Percentiles rank a stretch among this genome's conserved stretches.
Evolutionary conservation across 2,888 invertebrate genomes (phyloP).

Genomic region (Harpagoxenus sublaevis): DNA sequence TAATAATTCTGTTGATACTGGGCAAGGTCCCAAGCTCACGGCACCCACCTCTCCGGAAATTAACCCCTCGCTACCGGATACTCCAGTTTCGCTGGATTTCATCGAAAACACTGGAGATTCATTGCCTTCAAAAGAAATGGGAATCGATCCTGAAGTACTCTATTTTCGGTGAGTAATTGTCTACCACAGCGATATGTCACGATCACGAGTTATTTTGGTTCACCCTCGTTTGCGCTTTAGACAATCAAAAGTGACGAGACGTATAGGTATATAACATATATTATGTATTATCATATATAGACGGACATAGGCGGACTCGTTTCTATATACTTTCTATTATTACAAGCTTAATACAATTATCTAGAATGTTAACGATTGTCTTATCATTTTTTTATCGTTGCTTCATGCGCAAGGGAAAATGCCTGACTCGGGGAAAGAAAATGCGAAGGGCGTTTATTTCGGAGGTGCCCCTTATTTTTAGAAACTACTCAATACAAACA

Average conservation of each 20-base stretch:
- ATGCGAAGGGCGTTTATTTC: not conserved
- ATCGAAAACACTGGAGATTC: conserved; percentile 65
- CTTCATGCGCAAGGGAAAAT: not conserved
- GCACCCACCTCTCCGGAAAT: conserved; percentile 77
- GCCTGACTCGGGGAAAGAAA: not conserved
- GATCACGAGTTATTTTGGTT: conserved; percentile 11
- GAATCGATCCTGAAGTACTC: conserved; percentile 82
- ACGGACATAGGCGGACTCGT: not conserved
- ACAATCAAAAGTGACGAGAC: not conserved
- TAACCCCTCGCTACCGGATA: conserved; percentile 77
- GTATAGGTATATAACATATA: not conserved
- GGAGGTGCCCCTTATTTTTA: not conserved
- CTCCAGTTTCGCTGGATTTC: conserved; percentile 79
- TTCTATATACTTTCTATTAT: not conserved
- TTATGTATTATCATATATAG: not conserved
- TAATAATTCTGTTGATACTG: conserved; percentile 9
- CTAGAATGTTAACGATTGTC: not conserved
- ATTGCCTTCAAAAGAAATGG: conserved; percentile 67
- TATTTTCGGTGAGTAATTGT: conserved; percentile 81
- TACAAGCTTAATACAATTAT: not conserved
- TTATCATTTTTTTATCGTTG: conserved; percentile 32
- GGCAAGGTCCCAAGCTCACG: conserved; percentile 81
- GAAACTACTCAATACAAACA: not conserved
- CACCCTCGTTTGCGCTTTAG: not conserved
- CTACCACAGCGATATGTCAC: conserved; percentile 8